Conservation (phyloP, 2,113 vertebrate genomes). For the Psilopsiagon aurifrons region DNA sequence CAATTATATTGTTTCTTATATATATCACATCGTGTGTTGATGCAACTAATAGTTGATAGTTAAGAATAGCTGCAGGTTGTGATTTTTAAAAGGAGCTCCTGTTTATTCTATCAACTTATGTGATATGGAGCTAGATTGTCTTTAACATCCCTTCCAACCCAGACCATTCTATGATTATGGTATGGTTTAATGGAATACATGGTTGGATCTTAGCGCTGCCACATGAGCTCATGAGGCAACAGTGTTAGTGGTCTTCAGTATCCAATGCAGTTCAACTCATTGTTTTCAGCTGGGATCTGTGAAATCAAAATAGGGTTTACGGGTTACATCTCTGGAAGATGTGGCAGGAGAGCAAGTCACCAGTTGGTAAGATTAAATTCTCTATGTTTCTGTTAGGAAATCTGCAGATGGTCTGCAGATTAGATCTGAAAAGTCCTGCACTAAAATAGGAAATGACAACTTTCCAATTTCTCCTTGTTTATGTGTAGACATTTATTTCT, state of each 20-base stretch:
- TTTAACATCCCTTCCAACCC: background rate
- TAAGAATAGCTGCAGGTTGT: background rate
- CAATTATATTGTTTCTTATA: background rate
- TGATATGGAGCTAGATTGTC: background rate
- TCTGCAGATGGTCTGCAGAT: background rate
- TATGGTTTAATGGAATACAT: background rate
- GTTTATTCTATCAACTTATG: background rate
- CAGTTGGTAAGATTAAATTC: background rate
- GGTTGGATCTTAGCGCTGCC: background rate
- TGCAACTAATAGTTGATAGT: background rate
- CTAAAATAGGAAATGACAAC: background rate
- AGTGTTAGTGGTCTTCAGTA: background rate
- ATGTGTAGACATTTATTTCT: background rate
- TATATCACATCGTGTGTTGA: background rate
- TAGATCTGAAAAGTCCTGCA: background rate
- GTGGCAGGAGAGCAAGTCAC: background rate
- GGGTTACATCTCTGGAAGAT: background rate
- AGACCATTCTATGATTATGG: background rate
- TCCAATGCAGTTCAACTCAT: accelerated
- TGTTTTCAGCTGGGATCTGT: background rate
- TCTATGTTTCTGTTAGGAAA: background rate
- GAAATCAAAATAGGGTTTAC: background rate
- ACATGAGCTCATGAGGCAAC: accelerated
- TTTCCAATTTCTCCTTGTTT: background rate
- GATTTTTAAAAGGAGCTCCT: background rate